These are phyloP conservation scores for Arctopsyche grandis DNA, from an alignment of 1,140 invertebrate species.

Conservation along the genomic window DNA sequence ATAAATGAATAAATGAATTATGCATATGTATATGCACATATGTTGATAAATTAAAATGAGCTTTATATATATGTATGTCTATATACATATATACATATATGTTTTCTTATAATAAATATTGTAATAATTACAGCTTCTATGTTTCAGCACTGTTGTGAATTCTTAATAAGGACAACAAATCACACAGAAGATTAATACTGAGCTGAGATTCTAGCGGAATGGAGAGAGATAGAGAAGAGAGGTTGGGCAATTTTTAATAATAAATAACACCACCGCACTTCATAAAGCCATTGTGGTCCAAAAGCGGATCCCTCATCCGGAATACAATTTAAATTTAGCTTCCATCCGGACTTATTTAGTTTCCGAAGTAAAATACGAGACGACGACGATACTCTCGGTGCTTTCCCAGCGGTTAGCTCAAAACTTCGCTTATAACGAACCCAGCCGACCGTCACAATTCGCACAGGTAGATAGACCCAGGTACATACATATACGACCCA, in stretches of 20 bases:
- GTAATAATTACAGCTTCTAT: too few species aligned
- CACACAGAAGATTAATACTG: background rate
- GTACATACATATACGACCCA: background rate
- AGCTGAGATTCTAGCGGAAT: background rate
- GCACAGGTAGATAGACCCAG: background rate
- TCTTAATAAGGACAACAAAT: too few species aligned
- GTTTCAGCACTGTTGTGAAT: too few species aligned
- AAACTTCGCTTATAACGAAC: conserved; percentile 7
- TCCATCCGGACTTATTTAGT: conserved; percentile 12
- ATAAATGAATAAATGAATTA: too few species aligned
- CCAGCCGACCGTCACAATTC: background rate
- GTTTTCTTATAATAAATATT: too few species aligned
- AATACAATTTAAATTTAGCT: conserved; percentile 5
- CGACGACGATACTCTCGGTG: background rate
- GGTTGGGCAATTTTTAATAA: background rate
- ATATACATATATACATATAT: too few species aligned
- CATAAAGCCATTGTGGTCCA: background rate
- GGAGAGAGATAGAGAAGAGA: background rate
- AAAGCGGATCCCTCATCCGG: background rate
- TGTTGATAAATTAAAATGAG: too few species aligned
- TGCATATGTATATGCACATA: too few species aligned
- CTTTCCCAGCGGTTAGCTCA: background rate
- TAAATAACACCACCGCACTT: background rate
- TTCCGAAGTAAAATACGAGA: conserved; percentile 16
- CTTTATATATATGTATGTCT: too few species aligned